These are phyloP conservation scores for Hedychridium roseum DNA, from an alignment of 2,888 invertebrate species.

Conservation along the genomic window DNA sequence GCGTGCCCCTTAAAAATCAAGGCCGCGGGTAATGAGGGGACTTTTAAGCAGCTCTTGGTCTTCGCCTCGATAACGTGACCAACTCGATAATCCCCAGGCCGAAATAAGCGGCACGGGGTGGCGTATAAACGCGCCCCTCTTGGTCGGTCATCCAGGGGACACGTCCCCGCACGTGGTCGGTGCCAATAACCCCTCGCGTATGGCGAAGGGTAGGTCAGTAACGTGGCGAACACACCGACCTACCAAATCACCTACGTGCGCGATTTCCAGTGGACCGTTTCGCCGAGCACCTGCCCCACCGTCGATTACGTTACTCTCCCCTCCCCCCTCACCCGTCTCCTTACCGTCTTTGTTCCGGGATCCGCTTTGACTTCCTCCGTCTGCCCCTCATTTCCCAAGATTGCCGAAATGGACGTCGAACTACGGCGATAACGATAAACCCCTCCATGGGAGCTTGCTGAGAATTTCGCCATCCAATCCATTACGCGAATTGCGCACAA, in stretches of 20 bases:
- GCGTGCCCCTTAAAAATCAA: too few relatives aligned
- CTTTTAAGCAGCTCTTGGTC: too few relatives aligned
- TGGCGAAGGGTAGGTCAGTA: constrained; percentile 23
- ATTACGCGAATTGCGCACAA: background rate
- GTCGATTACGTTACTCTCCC: background rate
- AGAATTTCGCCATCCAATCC: background rate
- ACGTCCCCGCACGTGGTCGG: constrained; percentile 16
- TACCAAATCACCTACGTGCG: background rate
- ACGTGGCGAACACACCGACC: constrained; percentile 9
- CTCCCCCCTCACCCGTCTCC: background rate
- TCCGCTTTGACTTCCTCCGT: background rate
- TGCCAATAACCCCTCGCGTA: constrained; percentile 22
- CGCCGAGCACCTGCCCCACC: background rate
- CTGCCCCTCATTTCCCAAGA: too few relatives aligned
- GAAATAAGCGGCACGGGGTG: too few relatives aligned
- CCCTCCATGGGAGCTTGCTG: too few relatives aligned
- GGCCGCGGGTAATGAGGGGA: too few relatives aligned
- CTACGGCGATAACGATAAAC: too few relatives aligned
- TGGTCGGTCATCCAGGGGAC: too few relatives aligned
- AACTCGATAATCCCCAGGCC: too few relatives aligned
- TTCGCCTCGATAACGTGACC: too few relatives aligned
- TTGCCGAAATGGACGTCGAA: too few relatives aligned
- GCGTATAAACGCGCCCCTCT: too few relatives aligned
- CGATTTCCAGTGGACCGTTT: background rate
- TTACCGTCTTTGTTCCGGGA: background rate